A percentile compares a stretch with the other conserved stretches of the same genome.
These are phyloP conservation scores for Peromyscus eremicus DNA, from an alignment of 2,797 vertebrate genomes.

Conservation along the genomic window DNA sequence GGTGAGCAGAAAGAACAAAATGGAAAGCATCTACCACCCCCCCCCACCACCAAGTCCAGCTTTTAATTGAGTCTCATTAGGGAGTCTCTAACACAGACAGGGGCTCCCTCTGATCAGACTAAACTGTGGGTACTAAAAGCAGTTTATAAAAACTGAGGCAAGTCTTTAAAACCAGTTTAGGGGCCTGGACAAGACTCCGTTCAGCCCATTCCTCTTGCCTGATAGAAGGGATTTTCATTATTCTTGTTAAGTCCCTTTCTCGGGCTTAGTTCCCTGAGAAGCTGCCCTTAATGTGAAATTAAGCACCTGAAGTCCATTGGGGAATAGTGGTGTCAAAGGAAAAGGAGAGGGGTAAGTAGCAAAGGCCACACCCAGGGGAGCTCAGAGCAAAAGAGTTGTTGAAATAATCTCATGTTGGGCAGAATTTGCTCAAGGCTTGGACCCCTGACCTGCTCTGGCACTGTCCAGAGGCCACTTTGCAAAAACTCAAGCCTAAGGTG, in stretches of 20 bases:
- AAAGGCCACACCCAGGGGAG: background rate
- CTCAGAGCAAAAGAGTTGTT: background rate
- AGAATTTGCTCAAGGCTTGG: background rate
- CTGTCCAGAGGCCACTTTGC: rapidly evolving
- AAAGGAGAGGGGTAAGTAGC: background rate
- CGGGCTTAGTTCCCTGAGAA: background rate
- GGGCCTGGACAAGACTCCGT: background rate
- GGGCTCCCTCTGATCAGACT: background rate
- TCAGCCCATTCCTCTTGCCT: background rate
- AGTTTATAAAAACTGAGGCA: conserved; percentile 35
- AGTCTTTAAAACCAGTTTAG: conserved; percentile 63
- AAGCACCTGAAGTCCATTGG: background rate
- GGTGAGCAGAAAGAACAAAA: background rate
- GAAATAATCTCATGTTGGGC: background rate
- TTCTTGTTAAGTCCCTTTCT: background rate
- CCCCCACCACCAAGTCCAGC: background rate
- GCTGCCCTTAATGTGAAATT: background rate
- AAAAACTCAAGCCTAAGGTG: background rate
- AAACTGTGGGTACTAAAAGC: background rate
- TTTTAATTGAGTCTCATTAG: conserved; percentile 52
- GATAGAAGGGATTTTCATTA: background rate
- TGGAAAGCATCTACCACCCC: background rate
- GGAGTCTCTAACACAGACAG: background rate
- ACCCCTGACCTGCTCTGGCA: background rate
- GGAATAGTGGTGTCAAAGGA: background rate